Base-by-base conservation (phyloP, 2,888 invertebrate species). In the Meiosimyza decipiens region DNA sequence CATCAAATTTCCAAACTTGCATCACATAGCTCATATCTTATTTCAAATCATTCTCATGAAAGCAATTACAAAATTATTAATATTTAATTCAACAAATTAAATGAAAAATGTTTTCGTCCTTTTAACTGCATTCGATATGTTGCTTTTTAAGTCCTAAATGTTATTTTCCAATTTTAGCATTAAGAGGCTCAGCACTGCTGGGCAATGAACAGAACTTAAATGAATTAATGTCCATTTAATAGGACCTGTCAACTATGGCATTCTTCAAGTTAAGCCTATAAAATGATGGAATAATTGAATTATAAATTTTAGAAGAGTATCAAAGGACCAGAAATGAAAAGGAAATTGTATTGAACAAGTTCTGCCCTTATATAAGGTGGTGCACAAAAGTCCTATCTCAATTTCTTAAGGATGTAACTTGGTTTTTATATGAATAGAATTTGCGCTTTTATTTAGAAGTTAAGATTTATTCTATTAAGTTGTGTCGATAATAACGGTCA, bases 221-320 rank as follows among this genome's bases (percentile, higher is more conserved):
- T 33, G 59, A 18, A 60, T 60, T 60, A 60, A 60, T 28, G 59
- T 18, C 59, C 59, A 28, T 60, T 60, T 60, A 60, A 28, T 18
- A 22, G 59, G 4, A 60, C 54, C n/a, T 33, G 59, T 60, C 59
- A 16, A 16, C 15, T n/a, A 22, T 22, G 55, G 13, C 55, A 16
- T 16, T 11, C 15, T 22, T 22, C 22, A n/a, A 49, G 49, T 28
- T 63, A 28, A 9, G 63, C 49, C 16, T 16, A 63, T 16, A 15
- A 60, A 60, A n/a, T 67, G 67, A 16, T 33, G 13, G 50, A 33
- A 55, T 69, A 72, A 72, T 72, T 68, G 57, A 63, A 40, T 69
- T 72, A 69, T 72, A 64, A 67, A 72, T 72, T 72, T 72, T 64
- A 50, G 13, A 71, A 59, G 50, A 68, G 68, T 65, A 60, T 60